These are phyloP conservation scores for Lagorchestes hirsutus DNA, from an alignment of 2,797 vertebrate genomes.

Conservation along the genomic window DNA sequence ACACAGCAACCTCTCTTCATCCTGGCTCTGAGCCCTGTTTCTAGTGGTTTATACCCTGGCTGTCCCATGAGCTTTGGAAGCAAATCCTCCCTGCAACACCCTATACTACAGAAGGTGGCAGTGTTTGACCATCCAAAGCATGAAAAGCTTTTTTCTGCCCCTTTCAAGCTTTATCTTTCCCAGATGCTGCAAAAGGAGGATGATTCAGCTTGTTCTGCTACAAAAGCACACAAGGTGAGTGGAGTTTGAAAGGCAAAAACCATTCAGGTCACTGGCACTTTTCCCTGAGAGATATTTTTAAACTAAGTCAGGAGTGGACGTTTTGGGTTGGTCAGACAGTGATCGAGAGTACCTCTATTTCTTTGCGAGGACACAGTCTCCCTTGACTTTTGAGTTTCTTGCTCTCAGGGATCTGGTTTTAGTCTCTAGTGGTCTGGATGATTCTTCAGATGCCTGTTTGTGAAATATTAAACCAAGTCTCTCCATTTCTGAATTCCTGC, in stretches of 20 bases:
- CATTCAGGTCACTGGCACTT: neutral
- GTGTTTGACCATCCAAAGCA: neutral
- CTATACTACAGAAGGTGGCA: neutral
- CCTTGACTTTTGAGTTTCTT: neutral
- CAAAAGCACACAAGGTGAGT: neutral
- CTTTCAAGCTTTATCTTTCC: neutral
- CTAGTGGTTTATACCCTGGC: neutral
- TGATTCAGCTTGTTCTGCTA: neutral
- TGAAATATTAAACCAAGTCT: neutral
- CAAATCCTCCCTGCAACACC: neutral
- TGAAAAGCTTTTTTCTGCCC: neutral
- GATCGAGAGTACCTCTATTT: neutral
- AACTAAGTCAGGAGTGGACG: neutral
- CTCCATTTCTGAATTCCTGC: neutral
- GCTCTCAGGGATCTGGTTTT: neutral
- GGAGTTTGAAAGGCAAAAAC: neutral
- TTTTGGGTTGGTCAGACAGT: neutral
- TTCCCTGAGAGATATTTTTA: neutral
- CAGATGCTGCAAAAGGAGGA: neutral
- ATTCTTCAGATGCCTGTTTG: neutral
- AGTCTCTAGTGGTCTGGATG: neutral
- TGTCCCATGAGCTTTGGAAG: neutral
- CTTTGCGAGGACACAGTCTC: neutral
- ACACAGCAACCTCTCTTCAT: neutral
- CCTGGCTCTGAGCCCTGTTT: neutral